Conservation (phyloP, 2,113 vertebrate genomes). For the Etheostoma cragini region DNA sequence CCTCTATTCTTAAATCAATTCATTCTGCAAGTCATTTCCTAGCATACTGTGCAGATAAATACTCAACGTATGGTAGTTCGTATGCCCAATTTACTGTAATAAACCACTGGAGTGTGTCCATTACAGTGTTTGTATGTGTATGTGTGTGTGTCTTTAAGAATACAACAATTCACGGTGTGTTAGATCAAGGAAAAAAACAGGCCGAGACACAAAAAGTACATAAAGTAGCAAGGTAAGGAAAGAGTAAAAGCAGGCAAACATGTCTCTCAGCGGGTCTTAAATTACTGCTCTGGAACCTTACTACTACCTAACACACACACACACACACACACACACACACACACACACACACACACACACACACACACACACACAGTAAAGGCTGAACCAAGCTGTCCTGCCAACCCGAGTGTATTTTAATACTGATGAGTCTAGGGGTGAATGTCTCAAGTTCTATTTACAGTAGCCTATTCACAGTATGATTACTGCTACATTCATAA, state of each 20-base stretch:
- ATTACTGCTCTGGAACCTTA: constrained; percentile 35
- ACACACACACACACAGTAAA: background rate
- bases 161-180: constrained; percentile 30
- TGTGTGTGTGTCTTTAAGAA: constrained; percentile 20
- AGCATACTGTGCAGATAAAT: constrained; percentile 64
- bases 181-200: constrained; percentile 39
- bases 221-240: constrained; percentile 51
- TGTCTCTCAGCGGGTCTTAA: constrained; percentile 31
- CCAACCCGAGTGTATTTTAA: constrained; percentile 57
- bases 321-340: constrained; percentile 7
- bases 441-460: constrained; percentile 64
- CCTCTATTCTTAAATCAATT: constrained; percentile 72
- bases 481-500: constrained; percentile 46
- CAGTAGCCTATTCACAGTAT: constrained; percentile 64
- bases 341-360: constrained; percentile 15
- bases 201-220: constrained; percentile 3
- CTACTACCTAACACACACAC: constrained; percentile 7
- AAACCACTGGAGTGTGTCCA: constrained; percentile 34
- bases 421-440: constrained; percentile 29
- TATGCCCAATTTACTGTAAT: constrained; percentile 66
- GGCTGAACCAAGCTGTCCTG: constrained; percentile 21
- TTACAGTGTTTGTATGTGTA: constrained; percentile 20
- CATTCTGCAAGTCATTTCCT: constrained; percentile 74
- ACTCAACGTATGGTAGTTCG: constrained; percentile 49
- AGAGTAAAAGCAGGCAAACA: constrained; percentile 46